These are phyloP conservation scores for Pachycephala philippinensis DNA, from an alignment of 2,113 vertebrate species.

Conservation along the genomic window DNA sequence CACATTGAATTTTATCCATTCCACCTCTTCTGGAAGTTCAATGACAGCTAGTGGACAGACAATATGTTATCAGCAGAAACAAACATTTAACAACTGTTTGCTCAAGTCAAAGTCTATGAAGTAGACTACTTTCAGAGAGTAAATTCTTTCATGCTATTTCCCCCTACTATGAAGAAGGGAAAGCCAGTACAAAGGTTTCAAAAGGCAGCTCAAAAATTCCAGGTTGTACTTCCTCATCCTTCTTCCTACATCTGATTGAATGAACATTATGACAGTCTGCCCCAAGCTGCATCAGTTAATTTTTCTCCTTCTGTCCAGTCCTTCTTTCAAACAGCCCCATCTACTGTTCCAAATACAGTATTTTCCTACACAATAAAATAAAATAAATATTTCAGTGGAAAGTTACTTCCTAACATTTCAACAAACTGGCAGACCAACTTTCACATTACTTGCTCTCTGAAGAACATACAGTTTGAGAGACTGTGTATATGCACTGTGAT, in stretches of 20 bases:
- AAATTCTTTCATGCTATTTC: background rate
- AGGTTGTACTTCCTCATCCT: background rate
- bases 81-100: background rate
- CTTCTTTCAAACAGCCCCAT: background rate
- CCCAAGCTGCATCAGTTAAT: background rate
- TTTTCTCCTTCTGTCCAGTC: background rate
- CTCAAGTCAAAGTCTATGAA: background rate
- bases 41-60: conserved; percentile 70
- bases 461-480: background rate
- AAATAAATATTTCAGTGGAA: background rate
- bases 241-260: background rate
- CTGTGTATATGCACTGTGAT: background rate
- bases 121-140: background rate
- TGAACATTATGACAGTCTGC: background rate
- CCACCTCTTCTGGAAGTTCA: conserved; percentile 76
- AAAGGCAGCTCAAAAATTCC: background rate
- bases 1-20: conserved; percentile 92
- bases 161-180: background rate
- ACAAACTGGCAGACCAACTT: background rate
- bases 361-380: background rate
- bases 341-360: background rate
- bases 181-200: background rate
- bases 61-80: background rate
- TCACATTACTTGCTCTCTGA: background rate
- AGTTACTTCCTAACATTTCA: background rate